A percentile compares a stretch with the other conserved stretches of the same genome.
Conservation (phyloP, 2,888 invertebrate genomes). For the Pasiphila rectangulata region DNA sequence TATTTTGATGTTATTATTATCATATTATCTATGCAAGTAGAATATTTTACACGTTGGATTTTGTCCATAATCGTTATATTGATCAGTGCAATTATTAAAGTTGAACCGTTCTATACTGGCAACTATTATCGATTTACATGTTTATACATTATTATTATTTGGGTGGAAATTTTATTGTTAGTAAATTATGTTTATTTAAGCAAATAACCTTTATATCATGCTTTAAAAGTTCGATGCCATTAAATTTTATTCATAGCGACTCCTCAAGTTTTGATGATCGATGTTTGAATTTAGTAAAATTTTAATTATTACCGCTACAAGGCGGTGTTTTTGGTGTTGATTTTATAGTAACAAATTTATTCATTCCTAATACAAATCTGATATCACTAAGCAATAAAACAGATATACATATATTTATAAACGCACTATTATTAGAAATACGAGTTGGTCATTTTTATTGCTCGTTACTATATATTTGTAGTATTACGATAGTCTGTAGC, state of each 20-base stretch:
- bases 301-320: slow-evolving; percentile 5
- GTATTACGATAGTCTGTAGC: too few species aligned
- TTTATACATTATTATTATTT: slow-evolving; percentile 4
- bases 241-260: slow-evolving; percentile 6
- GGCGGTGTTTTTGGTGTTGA: slow-evolving; percentile 6
- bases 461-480: slow-evolving; percentile 18
- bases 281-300: slow-evolving; percentile 11
- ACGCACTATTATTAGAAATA: slow-evolving; percentile 1
- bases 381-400: slow-evolving; percentile 17
- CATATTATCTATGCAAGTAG: slow-evolving; percentile 17
- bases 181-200: slow-evolving; percentile 5
- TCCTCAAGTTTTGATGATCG: slow-evolving; percentile 9
- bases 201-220: too few species aligned
- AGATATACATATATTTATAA: slow-evolving; percentile 15
- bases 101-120: slow-evolving; percentile 23
- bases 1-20: slow-evolving; percentile 26
- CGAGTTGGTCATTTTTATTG: slow-evolving; percentile 20
- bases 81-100: slow-evolving; percentile 31
- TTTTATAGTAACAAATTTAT: slow-evolving; percentile 7
- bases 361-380: slow-evolving; percentile 4
- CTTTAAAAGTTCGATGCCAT: slow-evolving; percentile 26
- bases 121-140: slow-evolving; percentile 20
- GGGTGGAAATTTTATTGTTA: slow-evolving; percentile 12
- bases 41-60: slow-evolving; percentile 9
- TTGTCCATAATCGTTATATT: slow-evolving; percentile 9